These are phyloP conservation scores for Drosophila lacicola DNA, from an alignment of 2,888 invertebrate species.

Conservation along the genomic window DNA sequence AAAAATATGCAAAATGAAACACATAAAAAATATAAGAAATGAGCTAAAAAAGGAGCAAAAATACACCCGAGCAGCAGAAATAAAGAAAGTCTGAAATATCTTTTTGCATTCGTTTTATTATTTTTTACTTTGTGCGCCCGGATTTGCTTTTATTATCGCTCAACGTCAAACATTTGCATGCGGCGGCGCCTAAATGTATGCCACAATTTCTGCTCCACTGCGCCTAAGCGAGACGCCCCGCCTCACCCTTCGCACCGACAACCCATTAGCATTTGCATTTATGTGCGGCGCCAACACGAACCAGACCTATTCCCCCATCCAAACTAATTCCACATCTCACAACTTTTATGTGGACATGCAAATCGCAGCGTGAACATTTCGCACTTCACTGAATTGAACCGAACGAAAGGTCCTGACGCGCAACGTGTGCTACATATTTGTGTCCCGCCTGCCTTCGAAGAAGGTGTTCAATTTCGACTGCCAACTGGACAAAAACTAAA, in stretches of 20 bases:
- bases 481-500: constrained; percentile 23
- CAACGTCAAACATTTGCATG: constrained; percentile 79
- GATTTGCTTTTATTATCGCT: constrained; percentile 75
- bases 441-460: constrained; percentile 11
- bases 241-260: constrained; percentile 8
- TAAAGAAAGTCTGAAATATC: constrained; percentile 41
- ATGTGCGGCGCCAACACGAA: constrained; percentile 67
- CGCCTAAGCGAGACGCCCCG: constrained; percentile 14
- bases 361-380: constrained; percentile 77
- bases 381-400: constrained; percentile 68
- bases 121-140: constrained; percentile 32
- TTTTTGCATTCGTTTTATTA: constrained; percentile 7
- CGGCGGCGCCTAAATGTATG: constrained; percentile 75
- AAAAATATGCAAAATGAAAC: constrained; percentile 74
- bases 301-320: constrained; percentile 7
- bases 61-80: constrained; percentile 9
- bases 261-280: constrained; percentile 73
- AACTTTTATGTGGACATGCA: constrained; percentile 62
- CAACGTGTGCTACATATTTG: constrained; percentile 28
- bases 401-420: constrained; percentile 24
- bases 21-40: constrained; percentile 50
- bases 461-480: constrained; percentile 49
- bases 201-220: constrained; percentile 65
- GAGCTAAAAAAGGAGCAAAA: constrained; percentile 22
- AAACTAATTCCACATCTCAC: neutral